These are phyloP conservation scores for Timema cristinae DNA, from an alignment of 2,888 invertebrate genomes.

Conservation along the genomic window DNA sequence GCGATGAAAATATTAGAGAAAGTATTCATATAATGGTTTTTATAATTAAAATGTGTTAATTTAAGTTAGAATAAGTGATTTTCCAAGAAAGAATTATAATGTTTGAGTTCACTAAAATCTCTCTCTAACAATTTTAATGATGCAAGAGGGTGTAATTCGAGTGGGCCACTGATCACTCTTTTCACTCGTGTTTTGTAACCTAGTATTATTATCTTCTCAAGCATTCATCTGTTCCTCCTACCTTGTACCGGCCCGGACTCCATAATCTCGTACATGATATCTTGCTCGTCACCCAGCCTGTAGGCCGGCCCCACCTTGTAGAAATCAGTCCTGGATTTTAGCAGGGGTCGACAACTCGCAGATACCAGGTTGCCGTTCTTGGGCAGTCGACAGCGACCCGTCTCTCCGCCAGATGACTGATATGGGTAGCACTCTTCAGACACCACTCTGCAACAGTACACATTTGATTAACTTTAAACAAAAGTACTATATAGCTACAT, in stretches of 20 bases:
- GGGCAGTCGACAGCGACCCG: slow-evolving; percentile 61
- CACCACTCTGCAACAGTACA: slow-evolving; percentile 60
- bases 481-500: not conserved
- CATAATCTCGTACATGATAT: slow-evolving; percentile 89
- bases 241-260: slow-evolving; percentile 91
- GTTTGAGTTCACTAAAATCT: too few relatives aligned
- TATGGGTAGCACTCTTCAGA: slow-evolving; percentile 83
- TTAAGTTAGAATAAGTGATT: too few relatives aligned
- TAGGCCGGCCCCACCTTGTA: slow-evolving; percentile 65
- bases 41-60: too few relatives aligned
- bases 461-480: not conserved
- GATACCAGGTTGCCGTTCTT: slow-evolving; percentile 40
- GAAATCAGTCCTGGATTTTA: slow-evolving; percentile 26
- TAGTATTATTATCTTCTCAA: too few relatives aligned
- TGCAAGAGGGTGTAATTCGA: too few relatives aligned
- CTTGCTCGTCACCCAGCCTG: slow-evolving; percentile 67
- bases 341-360: slow-evolving; percentile 24
- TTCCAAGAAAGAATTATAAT: too few relatives aligned
- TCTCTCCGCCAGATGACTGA: slow-evolving; percentile 54
- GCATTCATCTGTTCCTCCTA: slow-evolving; percentile 40
- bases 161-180: too few relatives aligned
- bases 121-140: too few relatives aligned
- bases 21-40: too few relatives aligned
- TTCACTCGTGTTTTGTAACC: too few relatives aligned
- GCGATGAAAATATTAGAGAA: too few relatives aligned